phyloP scores from a whole-genome alignment of 2,113 vertebrate species.

The Syngnathus typhle region DNA sequence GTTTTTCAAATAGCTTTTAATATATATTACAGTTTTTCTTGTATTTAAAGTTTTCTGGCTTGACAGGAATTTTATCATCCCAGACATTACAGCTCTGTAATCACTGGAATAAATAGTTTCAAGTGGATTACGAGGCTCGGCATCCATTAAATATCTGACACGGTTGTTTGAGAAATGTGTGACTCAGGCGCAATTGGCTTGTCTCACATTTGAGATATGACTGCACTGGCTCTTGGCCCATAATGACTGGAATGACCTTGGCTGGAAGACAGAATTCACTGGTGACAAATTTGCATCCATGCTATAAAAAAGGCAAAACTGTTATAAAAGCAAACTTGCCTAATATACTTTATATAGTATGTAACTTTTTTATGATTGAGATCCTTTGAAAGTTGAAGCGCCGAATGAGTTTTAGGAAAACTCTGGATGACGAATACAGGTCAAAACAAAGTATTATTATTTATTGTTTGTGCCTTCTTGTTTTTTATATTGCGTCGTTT shows the following conservation, averaged over 20 bases:
- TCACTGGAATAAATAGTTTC: constrained; percentile 20
- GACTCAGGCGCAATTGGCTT: constrained; percentile 37
- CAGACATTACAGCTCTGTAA: not conserved
- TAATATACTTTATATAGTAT: too few relatives aligned
- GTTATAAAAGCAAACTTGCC: too few relatives aligned
- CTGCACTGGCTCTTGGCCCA: constrained; percentile 19
- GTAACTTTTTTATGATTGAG: too few relatives aligned
- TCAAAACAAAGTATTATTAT: too few relatives aligned
- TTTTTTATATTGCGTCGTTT: too few relatives aligned
- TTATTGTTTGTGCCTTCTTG: too few relatives aligned
- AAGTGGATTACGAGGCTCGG: constrained; percentile 28
- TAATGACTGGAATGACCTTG: constrained; percentile 45
- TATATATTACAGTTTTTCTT: too few relatives aligned
- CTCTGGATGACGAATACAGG: too few relatives aligned
- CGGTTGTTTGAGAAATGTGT: constrained; percentile 59
- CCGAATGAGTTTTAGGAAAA: too few relatives aligned
- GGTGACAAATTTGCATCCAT: not conserved
- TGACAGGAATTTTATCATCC: not conserved
- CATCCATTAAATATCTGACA: constrained; percentile 50
- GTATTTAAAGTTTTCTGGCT: not conserved
- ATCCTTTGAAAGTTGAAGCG: too few relatives aligned
- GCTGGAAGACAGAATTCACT: constrained; percentile 27
- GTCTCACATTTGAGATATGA: constrained; percentile 41
- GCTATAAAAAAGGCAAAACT: too few relatives aligned
- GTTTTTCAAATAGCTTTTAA: not conserved